Percentiles rank a stretch among this genome's conserved stretches.
Conservation (phyloP, 2,797 vertebrate genomes). For the Rhodeus uyekii region DNA sequence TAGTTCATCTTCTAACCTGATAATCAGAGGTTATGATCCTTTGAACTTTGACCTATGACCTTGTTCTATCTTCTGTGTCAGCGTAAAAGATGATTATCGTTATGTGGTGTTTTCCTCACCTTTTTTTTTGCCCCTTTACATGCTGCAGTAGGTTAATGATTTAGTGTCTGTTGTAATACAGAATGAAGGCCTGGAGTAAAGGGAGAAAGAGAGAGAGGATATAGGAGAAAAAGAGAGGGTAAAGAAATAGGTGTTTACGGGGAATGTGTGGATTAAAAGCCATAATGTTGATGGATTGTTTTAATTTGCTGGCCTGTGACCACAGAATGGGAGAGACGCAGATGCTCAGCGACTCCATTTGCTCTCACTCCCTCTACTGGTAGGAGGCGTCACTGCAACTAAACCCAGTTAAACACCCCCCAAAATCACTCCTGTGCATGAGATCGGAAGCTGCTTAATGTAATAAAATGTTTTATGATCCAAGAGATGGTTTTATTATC, state of each 20-base stretch:
- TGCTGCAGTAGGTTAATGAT: conserved; percentile 59
- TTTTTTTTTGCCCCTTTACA: conserved; percentile 30
- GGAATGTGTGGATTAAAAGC: conserved; percentile 59
- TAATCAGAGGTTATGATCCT: not conserved
- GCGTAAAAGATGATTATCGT: not conserved
- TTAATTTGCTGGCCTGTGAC: conserved; percentile 60
- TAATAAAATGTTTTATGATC: conserved; percentile 6
- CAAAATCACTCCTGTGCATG: not conserved
- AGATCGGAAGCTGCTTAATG: not conserved
- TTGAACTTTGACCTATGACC: not conserved
- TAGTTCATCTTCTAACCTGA: not conserved
- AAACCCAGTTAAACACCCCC: not conserved
- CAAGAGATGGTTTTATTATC: not conserved
- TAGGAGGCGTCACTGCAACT: conserved; percentile 25
- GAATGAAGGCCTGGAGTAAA: conserved; percentile 49
- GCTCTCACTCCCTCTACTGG: conserved; percentile 55
- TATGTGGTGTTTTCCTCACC: not conserved
- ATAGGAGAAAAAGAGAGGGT: conserved; percentile 40
- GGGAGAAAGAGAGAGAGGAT: conserved; percentile 33
- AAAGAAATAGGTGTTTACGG: conserved; percentile 60
- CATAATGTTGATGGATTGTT: conserved; percentile 60
- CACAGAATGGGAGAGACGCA: conserved; percentile 39
- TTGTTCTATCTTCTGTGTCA: conserved; percentile 3
- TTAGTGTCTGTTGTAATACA: conserved; percentile 56
- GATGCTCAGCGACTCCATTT: conserved; percentile 17